Evolutionary conservation across 2,888 invertebrate genomes (phyloP).

Genomic region (Papilio protenor): DNA sequence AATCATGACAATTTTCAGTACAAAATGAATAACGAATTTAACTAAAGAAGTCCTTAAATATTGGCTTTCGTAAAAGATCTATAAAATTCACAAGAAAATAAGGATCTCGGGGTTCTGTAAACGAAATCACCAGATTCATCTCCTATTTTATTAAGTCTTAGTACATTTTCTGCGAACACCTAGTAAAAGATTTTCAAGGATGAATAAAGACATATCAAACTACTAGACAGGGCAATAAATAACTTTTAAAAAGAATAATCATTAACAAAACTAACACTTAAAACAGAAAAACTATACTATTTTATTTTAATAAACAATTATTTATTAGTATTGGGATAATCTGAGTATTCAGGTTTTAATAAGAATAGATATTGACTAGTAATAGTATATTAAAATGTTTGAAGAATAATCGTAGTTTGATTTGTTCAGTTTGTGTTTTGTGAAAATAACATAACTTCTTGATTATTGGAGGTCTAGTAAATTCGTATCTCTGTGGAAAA

Average conservation of each 20-base stretch:
- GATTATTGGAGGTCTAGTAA: too few relatives aligned
- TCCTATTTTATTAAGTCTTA: conserved; percentile 37
- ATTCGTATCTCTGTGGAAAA: too few relatives aligned
- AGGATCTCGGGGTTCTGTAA: conserved; percentile 2
- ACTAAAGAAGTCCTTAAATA: not conserved
- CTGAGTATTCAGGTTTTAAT: too few relatives aligned
- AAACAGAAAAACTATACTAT: too few relatives aligned
- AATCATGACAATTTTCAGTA: not conserved
- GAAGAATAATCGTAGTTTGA: too few relatives aligned
- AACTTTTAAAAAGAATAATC: not conserved
- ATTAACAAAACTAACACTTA: too few relatives aligned
- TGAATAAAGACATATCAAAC: not conserved
- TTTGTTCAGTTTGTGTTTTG: too few relatives aligned
- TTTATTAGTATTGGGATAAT: too few relatives aligned
- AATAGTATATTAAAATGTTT: too few relatives aligned
- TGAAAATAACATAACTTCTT: too few relatives aligned
- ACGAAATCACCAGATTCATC: conserved; percentile 36
- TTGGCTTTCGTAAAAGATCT: not conserved
- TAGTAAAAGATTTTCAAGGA: conserved; percentile 15
- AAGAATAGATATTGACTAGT: too few relatives aligned
- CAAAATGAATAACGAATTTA: not conserved
- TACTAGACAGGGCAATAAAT: conserved; percentile 20
- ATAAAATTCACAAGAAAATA: conserved; percentile 11
- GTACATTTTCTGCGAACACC: conserved; percentile 33
- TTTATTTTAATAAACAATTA: too few relatives aligned